A percentile compares a stretch with the other conserved stretches of the same genome.
Evolutionary conservation across 1,140 invertebrate genomes (phyloP).

Genomic region (Euwallacea similis): DNA sequence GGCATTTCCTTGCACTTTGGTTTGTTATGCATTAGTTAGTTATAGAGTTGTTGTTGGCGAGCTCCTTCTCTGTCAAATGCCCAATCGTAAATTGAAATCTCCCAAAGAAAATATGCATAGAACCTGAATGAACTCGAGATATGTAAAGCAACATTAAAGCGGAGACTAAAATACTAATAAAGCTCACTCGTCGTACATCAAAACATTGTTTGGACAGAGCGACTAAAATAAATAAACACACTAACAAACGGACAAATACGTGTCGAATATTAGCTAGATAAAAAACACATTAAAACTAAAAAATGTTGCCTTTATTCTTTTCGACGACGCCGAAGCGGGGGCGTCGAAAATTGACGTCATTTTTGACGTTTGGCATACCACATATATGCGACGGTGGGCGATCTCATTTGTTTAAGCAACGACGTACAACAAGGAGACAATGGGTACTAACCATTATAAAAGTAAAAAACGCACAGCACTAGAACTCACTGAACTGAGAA

Average conservation of each 20-base stretch:
- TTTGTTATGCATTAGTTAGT: too few species aligned
- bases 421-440: constrained; percentile 3
- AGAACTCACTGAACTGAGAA: not conserved
- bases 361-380: constrained; percentile 50
- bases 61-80: too few species aligned
- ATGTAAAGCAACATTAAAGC: not conserved
- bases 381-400: constrained; percentile 39
- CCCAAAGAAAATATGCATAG: not conserved
- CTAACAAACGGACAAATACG: constrained; percentile 17
- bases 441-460: constrained; percentile 30
- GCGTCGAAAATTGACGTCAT: constrained; percentile 48
- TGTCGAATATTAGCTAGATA: constrained; percentile 22
- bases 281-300: constrained; percentile 32
- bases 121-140: not conserved
- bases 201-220: constrained; percentile 4
- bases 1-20: too few species aligned
- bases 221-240: constrained; percentile 20
- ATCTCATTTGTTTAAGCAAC: constrained; percentile 16
- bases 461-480: constrained; percentile 11
- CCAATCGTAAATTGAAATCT: too few species aligned
- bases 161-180: not conserved
- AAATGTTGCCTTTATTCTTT: constrained; percentile 36
- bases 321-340: constrained; percentile 35
- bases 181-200: not conserved
- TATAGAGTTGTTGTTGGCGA: too few species aligned